Evolutionary conservation across 1,140 invertebrate species (phyloP).

Genomic region (Neuroterus valhalla): DNA sequence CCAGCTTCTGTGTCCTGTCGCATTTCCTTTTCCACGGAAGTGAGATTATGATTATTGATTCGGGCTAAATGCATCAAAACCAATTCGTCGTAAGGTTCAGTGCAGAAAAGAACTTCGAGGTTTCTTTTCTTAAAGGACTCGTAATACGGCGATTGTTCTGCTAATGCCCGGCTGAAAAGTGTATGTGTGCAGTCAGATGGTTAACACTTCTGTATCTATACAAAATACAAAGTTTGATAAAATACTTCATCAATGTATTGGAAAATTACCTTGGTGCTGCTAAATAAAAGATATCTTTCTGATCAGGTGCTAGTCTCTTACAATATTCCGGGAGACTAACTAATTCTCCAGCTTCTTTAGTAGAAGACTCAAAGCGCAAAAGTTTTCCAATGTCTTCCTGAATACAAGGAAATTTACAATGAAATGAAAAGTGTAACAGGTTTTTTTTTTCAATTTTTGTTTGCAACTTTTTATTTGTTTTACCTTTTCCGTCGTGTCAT

Average conservation of each 20-base stretch:
- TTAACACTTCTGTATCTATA: background rate
- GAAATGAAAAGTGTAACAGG: constrained; percentile 35
- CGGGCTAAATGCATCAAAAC: constrained; percentile 92
- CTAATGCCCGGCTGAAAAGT: constrained; percentile 86
- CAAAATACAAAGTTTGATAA: background rate
- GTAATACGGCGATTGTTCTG: constrained; percentile 95
- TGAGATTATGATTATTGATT: constrained; percentile 86
- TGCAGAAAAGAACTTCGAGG: constrained; percentile 95
- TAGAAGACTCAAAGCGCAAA: constrained; percentile 94
- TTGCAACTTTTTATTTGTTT: constrained; percentile 29
- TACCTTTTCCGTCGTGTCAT: constrained; percentile 89
- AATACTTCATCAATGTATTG: constrained; percentile 28
- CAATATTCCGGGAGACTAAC: constrained; percentile 92
- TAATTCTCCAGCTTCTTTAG: constrained; percentile 81
- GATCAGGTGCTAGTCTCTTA: constrained; percentile 82
- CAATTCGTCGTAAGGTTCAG: constrained; percentile 96
- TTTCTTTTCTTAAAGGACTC: constrained; percentile 92
- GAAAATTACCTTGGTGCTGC: constrained; percentile 88
- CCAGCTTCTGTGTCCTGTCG: constrained; percentile 81
- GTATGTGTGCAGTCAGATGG: constrained; percentile 5
- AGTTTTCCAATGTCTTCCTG: constrained; percentile 95
- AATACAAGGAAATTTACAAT: constrained; percentile 55
- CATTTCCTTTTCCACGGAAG: constrained; percentile 97
- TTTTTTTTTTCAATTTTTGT: constrained; percentile 11
- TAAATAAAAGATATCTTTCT: constrained; percentile 94